Percentiles rank a stretch among this genome's conserved stretches.
Conservation (phyloP, 1,140 invertebrate species). For the Diachasma alloeum region DNA sequence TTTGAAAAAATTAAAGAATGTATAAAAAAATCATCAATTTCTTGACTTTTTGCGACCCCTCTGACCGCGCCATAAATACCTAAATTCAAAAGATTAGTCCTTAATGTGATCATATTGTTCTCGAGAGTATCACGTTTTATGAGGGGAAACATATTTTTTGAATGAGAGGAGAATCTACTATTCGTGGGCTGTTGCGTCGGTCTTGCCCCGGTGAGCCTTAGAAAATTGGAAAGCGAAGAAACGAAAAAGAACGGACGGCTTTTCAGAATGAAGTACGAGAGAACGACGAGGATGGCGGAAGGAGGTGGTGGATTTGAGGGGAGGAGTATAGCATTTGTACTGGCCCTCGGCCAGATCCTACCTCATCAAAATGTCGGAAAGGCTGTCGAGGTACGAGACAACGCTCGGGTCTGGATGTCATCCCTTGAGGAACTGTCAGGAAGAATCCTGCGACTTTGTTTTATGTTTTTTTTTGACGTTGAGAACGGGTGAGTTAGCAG, state of each 20-base stretch:
- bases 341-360: slow-evolving; percentile 50
- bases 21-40: too few relatives aligned
- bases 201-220: not conserved
- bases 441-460: slow-evolving; percentile 9
- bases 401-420: slow-evolving; percentile 27
- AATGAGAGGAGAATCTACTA: slow-evolving; percentile 9
- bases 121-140: not conserved
- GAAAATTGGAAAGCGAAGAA: not conserved
- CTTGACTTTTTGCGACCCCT: too few relatives aligned
- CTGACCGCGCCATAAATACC: too few relatives aligned
- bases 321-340: slow-evolving; percentile 41
- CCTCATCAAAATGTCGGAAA: slow-evolving; percentile 54
- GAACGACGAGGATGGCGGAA: not conserved
- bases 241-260: not conserved
- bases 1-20: too few relatives aligned
- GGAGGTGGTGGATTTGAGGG: not conserved
- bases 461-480: not conserved
- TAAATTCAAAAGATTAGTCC: not conserved
- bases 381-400: slow-evolving; percentile 27
- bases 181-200: not conserved
- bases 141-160: not conserved
- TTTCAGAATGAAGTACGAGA: not conserved
- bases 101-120: not conserved
- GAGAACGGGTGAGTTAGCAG: not conserved
- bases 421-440: slow-evolving; percentile 26